Conservation (phyloP, 2,888 invertebrate species). For the Drosophila mettleri region DNA sequence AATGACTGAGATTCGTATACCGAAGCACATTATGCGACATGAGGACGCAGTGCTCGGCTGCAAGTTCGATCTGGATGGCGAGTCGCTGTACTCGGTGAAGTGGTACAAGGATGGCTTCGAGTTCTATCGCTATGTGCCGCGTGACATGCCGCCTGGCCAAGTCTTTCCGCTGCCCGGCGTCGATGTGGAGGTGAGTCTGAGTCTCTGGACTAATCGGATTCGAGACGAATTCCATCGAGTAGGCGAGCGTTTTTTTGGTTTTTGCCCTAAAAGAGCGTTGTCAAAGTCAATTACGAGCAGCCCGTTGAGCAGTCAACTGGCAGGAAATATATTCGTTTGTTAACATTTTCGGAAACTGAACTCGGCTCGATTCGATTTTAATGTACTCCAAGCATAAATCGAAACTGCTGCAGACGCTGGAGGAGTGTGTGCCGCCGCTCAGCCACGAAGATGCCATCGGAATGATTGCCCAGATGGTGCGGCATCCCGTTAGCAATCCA, state of each 20-base stretch:
- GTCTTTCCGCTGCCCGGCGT: constrained; percentile 92
- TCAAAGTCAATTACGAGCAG: constrained; percentile 40
- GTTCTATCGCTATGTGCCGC: constrained; percentile 94
- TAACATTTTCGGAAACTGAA: constrained; percentile 32
- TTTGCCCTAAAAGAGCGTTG: background rate
- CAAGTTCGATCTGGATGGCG: constrained; percentile 93
- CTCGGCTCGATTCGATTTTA: constrained; percentile 14
- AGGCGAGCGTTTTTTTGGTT: constrained; percentile 21
- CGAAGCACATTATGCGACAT: constrained; percentile 92
- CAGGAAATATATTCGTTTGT: constrained; percentile 22
- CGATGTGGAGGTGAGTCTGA: constrained; percentile 92
- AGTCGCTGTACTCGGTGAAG: constrained; percentile 94
- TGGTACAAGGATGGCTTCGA: constrained; percentile 97
- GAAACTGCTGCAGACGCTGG: constrained; percentile 59
- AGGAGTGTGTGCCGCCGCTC: constrained; percentile 45
- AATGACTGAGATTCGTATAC: constrained; percentile 92
- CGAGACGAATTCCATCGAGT: constrained; percentile 18
- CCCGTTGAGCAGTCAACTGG: constrained; percentile 21
- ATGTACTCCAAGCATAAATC: constrained; percentile 63
- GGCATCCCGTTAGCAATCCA: constrained; percentile 53
- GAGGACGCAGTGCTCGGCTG: constrained; percentile 92
- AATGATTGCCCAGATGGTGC: constrained; percentile 52
- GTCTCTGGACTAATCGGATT: constrained; percentile 29
- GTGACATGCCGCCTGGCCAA: constrained; percentile 92
- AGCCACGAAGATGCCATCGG: constrained; percentile 50